These are phyloP conservation scores for Megamerina dolium DNA, from an alignment of 2,888 invertebrate species.

Conservation along the genomic window DNA sequence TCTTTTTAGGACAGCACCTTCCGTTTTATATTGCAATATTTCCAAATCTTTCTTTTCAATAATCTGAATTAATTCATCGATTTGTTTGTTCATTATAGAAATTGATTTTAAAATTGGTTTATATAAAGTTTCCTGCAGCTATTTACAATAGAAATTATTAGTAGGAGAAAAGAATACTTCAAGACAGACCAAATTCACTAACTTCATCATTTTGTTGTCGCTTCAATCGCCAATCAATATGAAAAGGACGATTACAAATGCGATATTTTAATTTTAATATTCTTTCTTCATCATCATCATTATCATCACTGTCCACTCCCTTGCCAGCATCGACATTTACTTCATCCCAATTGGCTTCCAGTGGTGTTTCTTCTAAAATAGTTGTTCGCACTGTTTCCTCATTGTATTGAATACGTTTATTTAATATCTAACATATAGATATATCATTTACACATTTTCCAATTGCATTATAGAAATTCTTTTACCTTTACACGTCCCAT, in stretches of 20 bases:
- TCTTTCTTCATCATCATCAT: not conserved
- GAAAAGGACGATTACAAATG: conserved; percentile 25
- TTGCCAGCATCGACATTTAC: not conserved
- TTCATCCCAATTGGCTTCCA: conserved; percentile 11
- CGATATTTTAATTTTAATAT: conserved; percentile 33
- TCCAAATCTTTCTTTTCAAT: conserved; percentile 41
- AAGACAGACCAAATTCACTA: not conserved
- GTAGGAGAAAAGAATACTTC: no score
- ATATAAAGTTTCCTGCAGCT: no score
- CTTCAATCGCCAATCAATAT: conserved; percentile 34
- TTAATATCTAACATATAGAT: conserved; percentile 13
- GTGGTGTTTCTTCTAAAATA: conserved; percentile 18
- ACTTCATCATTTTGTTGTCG: conserved; percentile 14
- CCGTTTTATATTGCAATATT: conserved; percentile 36
- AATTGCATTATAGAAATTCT: conserved; percentile 16
- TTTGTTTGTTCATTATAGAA: conserved; percentile 15
- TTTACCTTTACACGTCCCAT: conserved; percentile 26
- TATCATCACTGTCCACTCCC: not conserved
- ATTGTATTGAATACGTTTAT: conserved; percentile 38
- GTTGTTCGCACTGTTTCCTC: conserved; percentile 24
- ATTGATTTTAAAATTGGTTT: not conserved
- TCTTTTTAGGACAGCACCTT: conserved; percentile 35
- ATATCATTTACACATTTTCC: not conserved
- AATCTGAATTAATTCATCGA: conserved; percentile 25
- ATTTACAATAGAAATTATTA: no score